Evolutionary conservation across 2,797 vertebrate species (phyloP).

Genomic region (Sciurus vulgaris): DNA sequence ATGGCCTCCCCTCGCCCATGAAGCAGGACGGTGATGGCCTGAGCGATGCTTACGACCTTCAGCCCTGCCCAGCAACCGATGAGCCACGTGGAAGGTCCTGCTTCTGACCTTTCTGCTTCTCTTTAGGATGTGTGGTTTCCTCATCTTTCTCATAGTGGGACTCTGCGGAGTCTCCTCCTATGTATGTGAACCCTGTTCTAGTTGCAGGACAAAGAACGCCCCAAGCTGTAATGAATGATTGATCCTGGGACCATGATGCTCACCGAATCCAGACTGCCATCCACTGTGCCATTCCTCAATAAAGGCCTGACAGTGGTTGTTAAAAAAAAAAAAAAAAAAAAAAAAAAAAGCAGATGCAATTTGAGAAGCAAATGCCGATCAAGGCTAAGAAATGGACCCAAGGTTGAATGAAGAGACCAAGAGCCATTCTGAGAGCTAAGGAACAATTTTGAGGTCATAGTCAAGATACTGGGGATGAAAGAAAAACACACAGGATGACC

Average conservation of each 20-base stretch:
- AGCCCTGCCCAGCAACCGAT: background rate
- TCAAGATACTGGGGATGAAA: background rate
- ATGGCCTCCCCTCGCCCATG: background rate
- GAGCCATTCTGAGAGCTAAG: background rate
- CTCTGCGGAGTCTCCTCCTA: background rate
- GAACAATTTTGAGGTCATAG: background rate
- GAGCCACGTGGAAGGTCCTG: no score
- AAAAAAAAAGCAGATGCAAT: background rate
- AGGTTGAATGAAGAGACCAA: background rate
- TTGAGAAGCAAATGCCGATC: constrained; percentile 5
- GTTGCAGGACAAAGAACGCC: background rate
- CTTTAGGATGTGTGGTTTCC: background rate
- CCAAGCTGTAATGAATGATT: background rate
- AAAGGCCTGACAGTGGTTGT: background rate
- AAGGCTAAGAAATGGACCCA: background rate
- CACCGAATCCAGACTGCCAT: background rate
- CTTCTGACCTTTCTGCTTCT: background rate
- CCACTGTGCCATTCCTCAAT: background rate
- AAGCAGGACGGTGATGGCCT: background rate
- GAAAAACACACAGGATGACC: background rate
- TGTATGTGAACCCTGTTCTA: background rate
- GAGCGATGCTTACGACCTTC: background rate
- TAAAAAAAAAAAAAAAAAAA: no score
- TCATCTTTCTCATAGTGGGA: background rate
- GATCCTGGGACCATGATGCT: background rate